Base-by-base conservation (phyloP, 2,797 vertebrate species). In the Helostoma temminkii region DNA sequence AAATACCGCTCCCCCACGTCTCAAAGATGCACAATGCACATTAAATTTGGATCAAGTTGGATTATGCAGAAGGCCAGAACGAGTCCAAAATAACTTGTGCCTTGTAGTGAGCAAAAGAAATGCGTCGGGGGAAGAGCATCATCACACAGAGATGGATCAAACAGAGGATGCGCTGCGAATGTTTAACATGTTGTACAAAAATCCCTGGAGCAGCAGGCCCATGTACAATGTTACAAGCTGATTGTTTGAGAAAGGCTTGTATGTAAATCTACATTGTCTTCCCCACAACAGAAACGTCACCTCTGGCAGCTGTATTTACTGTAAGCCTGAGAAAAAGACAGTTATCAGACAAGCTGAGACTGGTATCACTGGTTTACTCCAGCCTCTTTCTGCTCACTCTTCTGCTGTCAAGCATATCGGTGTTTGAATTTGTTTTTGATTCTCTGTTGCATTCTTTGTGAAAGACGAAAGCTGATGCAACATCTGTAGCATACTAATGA, bases 401-500 rank as follows among this genome's bases (percentile, higher is more conserved):
- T 45, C 47, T 61, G 69, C 75, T 66, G 78, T 82, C 66, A 74
- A 55, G 56, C 74, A 58, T 54, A 66, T 77, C 72, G 61, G 55
- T 53, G 60, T 72, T 55, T 39, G 52, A 80, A 66, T 70, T 78
- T 50, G 66, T 76, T 74, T 88, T 58, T 77, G 64, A 82, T 65
- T 79, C 78, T 80, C 58, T 25, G 58, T 56, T 69, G 58, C 53
- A 32, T 71, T 58, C 66, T 80, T 67, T 78, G 71, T 71, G 74
- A 70, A 58, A 56, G 28, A 78, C 50, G 74, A 66, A 76, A 73
- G 66, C 34, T 69, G 71, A 77, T 37, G 16, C 43, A 55, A 46
- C 74, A 78, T 58, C 74, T 67, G 72, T 56, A 71, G 84, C 81
- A 88, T 89, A 70, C 82, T 78, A 66, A 90, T 83, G 64, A n/a